phyloP scores from a whole-genome alignment of 1,140 invertebrate genomes.

The Bilobella aurantiaca region DNA sequence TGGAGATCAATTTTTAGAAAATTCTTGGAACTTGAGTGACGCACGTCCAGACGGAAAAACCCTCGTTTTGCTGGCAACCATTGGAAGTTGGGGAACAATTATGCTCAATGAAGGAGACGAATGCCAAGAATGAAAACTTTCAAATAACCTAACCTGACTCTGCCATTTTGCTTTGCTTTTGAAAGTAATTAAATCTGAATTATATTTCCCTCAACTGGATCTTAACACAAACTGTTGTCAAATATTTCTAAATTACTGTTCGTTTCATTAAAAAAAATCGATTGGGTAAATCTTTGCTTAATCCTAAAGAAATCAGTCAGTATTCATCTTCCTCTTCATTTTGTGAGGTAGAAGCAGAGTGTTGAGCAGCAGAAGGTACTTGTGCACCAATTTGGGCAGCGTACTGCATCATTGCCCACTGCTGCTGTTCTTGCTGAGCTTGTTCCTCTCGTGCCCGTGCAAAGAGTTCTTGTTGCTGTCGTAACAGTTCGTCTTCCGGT shows the following conservation, averaged over 20 bases:
- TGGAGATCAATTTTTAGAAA: not conserved
- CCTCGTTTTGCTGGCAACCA: conserved; percentile 5
- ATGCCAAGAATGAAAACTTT: not conserved
- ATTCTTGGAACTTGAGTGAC: conserved; percentile 4
- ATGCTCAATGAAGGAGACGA: conserved; percentile 12
- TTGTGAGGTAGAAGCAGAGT: conserved; percentile 2
- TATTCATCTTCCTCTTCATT: conserved; percentile 31
- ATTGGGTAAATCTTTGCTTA: not conserved
- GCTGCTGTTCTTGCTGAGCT: conserved; percentile 30
- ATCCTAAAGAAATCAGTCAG: too few species aligned
- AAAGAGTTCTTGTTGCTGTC: conserved; percentile 97
- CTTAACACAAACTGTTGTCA: not conserved
- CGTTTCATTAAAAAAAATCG: not conserved
- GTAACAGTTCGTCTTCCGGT: conserved; percentile 90
- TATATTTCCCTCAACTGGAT: not conserved
- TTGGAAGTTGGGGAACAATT: conserved; percentile 7
- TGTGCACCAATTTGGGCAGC: conserved; percentile 30
- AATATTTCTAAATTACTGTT: not conserved
- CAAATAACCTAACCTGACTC: not conserved
- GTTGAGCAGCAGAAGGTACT: conserved; percentile 22
- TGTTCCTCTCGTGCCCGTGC: conserved; percentile 54
- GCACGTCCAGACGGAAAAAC: not conserved
- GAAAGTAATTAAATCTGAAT: not conserved
- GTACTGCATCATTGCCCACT: conserved; percentile 35
- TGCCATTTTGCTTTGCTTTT: not conserved